These are phyloP conservation scores for Drosophila phalerata DNA, from an alignment of 2,888 invertebrate genomes.

Conservation along the genomic window DNA sequence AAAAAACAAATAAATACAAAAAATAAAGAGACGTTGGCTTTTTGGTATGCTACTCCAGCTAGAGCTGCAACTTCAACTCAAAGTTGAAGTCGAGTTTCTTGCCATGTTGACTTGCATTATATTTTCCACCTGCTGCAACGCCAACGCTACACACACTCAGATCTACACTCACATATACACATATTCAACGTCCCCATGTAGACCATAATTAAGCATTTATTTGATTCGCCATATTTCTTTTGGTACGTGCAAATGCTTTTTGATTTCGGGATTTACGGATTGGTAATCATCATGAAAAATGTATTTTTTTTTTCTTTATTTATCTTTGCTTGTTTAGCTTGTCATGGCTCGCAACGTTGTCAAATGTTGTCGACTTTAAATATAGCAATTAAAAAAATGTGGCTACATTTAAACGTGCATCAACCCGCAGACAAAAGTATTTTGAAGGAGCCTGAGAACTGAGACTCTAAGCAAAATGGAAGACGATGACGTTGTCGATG, in stretches of 20 bases:
- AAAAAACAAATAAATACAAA: conserved; percentile 35
- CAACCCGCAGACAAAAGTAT: conserved; percentile 54
- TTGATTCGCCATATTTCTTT: conserved; percentile 80
- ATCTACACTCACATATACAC: conserved; percentile 21
- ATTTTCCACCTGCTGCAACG: conserved; percentile 78
- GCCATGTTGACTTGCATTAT: conserved; percentile 78
- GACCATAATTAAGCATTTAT: conserved; percentile 81
- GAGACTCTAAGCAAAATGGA: conserved; percentile 22
- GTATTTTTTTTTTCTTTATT: conserved; percentile 14
- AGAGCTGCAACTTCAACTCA: conserved; percentile 14
- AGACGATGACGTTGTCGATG: conserved; percentile 22
- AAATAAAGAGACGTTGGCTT: conserved; percentile 35
- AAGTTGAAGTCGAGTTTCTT: conserved; percentile 35
- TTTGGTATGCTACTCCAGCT: conserved; percentile 28
- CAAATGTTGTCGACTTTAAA: conserved; percentile 73
- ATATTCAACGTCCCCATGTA: conserved; percentile 42
- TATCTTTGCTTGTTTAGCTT: conserved; percentile 46
- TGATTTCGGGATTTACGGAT: conserved; percentile 62
- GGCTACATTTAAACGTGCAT: conserved; percentile 70
- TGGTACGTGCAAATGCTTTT: conserved; percentile 62
- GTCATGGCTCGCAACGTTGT: conserved; percentile 65
- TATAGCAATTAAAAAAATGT: conserved; percentile 74
- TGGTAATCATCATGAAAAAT: conserved; percentile 72
- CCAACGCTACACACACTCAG: conserved; percentile 55
- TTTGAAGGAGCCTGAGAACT: conserved; percentile 40